Evolutionary conservation across 1,140 invertebrate genomes (phyloP), one percentile per base, ranked within the genome.

Genomic region (Drosophila tristis): DNA sequence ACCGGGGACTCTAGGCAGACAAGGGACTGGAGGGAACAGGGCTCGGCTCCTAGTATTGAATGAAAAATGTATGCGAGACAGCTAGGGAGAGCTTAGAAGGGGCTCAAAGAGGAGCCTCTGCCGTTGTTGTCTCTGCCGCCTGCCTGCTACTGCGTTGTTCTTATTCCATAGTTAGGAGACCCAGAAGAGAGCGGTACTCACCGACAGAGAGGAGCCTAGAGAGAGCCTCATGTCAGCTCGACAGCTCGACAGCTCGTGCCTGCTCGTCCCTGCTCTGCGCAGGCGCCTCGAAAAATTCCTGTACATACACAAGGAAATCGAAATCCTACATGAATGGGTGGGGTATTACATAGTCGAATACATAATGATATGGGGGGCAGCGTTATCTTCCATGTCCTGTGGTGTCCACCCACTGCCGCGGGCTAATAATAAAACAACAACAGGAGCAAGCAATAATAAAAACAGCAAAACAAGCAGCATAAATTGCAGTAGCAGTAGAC

Each of bases 361-460:
- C 11, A 26, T 50, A 56, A 45, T 47, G 53, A 64, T 48, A 57
- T 42, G 31, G 55, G 45, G 60, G 51, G 50, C 67, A 71, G 20
- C 35, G 50, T 50, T 78, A 53, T 66, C 60, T 71, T 71, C 65
- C 50, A 63, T 58, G 67, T 48, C 63, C 78, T 79, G 77, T 39
- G 54, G 70, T 51, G 65, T 39, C 82, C 82, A 89, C 79, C 79
- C 84, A 87, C 84, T 77, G 82, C 84, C 78, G 71, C 67, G 74
- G 78, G 84, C 54, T 66, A 59, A 48, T 59, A 66, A 51, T 48
- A 84, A 49, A 51, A 49, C 60, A 29, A 16, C 39, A 62, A 9
- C 31, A 26, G 31, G 31, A 8, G 35, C 35, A 5, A 13, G 35
- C 50, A 54, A 39, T 35, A 59, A 44, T 15, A 59, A 55, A 25